phyloP scores from a whole-genome alignment of 2,797 vertebrate species.

The Taenioides sp. region DNA sequence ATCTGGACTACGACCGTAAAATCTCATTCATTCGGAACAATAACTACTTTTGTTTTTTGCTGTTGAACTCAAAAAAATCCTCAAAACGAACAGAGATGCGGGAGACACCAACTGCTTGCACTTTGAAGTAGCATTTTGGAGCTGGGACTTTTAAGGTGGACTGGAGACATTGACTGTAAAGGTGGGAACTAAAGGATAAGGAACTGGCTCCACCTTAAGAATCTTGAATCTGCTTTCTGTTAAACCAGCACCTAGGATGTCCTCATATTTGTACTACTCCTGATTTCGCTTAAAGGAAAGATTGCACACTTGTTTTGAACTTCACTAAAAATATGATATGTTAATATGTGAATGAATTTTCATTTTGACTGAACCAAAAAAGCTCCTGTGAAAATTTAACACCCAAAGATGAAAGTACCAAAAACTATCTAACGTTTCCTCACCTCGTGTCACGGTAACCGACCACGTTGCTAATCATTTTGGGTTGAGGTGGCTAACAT shows the following conservation, averaged over 20 bases:
- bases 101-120: conserved; percentile 76
- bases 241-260: conserved; percentile 22
- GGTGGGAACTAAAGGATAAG: background rate
- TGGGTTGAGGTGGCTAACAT: background rate
- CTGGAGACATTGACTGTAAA: conserved; percentile 9
- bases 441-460: background rate
- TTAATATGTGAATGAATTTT: conserved; percentile 23
- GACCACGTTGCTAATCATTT: background rate
- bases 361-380: conserved; percentile 6
- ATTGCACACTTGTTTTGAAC: conserved; percentile 65
- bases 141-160: conserved; percentile 46
- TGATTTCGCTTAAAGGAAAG: conserved; percentile 54
- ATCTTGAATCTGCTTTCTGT: conserved; percentile 28
- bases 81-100: conserved; percentile 54
- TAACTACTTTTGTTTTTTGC: conserved; percentile 25
- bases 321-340: conserved; percentile 34
- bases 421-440: background rate
- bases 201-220: background rate
- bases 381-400: background rate
- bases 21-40: background rate
- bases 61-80: conserved; percentile 50
- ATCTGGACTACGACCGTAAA: conserved; percentile 39
- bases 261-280: conserved; percentile 45
- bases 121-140: conserved; percentile 76
- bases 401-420: conserved; percentile 6